Conservation (phyloP, 2,113 vertebrate species). For the Stegostoma tigrinum region DNA sequence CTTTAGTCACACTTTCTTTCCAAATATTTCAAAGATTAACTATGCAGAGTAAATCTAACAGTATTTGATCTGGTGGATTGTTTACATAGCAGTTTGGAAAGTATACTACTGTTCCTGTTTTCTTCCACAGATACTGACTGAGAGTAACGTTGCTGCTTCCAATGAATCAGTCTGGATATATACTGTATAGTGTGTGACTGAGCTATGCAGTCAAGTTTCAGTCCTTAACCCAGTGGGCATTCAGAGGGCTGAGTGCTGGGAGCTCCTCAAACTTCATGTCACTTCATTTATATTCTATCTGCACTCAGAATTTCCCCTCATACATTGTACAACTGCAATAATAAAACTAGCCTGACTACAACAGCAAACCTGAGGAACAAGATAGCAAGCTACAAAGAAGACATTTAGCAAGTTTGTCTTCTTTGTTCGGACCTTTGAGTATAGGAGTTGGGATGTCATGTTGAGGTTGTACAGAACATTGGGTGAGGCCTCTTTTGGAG, state of each 20-base stretch:
- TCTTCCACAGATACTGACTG: not conserved
- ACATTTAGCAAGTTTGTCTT: no score
- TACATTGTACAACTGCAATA: not conserved
- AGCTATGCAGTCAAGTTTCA: not conserved
- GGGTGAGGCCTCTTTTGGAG: no score
- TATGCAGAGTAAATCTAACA: not conserved
- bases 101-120: not conserved
- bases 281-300: not conserved
- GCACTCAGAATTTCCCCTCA: not conserved
- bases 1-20: not conserved
- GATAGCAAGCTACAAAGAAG: no score
- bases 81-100: not conserved
- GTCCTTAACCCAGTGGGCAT: not conserved
- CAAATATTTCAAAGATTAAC: conserved; percentile 2
- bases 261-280: not conserved
- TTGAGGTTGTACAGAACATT: no score
- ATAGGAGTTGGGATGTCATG: no score
- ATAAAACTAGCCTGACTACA: not conserved
- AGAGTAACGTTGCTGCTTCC: not conserved
- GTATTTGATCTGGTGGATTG: not conserved
- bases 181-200: not conserved
- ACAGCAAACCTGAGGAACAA: not conserved
- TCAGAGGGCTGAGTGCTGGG: not conserved
- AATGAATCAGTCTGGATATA: not conserved
- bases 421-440: no score